phyloP scores from a whole-genome alignment of 2,113 vertebrate species.

The Procavia capensis region DNA sequence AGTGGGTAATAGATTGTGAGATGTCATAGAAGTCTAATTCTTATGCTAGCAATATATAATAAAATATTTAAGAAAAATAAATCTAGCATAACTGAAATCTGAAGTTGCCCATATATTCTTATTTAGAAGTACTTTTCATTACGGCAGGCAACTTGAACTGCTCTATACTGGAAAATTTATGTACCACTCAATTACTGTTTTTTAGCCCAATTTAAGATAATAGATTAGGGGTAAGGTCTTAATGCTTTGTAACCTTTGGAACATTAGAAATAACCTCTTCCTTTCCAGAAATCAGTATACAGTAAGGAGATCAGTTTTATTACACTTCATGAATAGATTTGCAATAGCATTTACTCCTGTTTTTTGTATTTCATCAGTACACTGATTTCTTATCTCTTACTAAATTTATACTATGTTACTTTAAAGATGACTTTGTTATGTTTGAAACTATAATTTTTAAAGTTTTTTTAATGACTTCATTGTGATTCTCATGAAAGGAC shows the following conservation, averaged over 20 bases:
- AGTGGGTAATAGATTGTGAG: constrained; percentile 61
- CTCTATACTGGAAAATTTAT: constrained; percentile 86
- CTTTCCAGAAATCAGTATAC: constrained; percentile 76
- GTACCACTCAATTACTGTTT: constrained; percentile 88
- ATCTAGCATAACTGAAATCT: constrained; percentile 83
- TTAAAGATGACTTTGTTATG: constrained; percentile 38
- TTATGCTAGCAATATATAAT: constrained; percentile 80
- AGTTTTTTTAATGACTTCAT: not conserved
- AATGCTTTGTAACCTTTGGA: constrained; percentile 89
- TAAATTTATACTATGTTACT: constrained; percentile 15
- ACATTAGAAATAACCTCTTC: constrained; percentile 88
- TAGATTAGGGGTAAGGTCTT: constrained; percentile 87
- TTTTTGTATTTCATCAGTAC: constrained; percentile 52
- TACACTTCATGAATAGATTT: constrained; percentile 61
- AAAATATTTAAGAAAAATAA: constrained; percentile 85
- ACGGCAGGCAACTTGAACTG: constrained; percentile 83
- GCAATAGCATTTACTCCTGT: constrained; percentile 71
- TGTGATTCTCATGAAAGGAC: constrained; percentile 2
- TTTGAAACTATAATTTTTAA: constrained; percentile 30
- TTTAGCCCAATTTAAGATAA: constrained; percentile 89
- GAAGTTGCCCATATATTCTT: constrained; percentile 85
- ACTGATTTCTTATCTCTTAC: constrained; percentile 57
- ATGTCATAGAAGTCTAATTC: constrained; percentile 75
- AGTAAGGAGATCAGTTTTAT: constrained; percentile 81
- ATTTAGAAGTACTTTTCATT: constrained; percentile 83